Percentiles rank a stretch among this genome's conserved stretches.
Conservation (phyloP, 37 sponge, comb jelly and placozoan species). For the Ephydatia muelleri region DNA sequence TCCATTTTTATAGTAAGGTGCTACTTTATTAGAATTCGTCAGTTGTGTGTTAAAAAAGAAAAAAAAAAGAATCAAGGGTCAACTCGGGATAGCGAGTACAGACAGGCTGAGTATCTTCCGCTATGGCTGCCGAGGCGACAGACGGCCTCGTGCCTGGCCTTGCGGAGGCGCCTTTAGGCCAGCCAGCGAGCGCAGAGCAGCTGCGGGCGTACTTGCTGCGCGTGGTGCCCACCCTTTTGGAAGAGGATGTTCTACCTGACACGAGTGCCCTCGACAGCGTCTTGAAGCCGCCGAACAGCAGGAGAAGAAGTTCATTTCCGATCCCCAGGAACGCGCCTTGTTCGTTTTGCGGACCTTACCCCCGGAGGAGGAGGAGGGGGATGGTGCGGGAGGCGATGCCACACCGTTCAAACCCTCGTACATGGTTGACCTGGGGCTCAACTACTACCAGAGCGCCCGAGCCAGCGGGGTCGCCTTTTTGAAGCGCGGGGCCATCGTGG, state of each 20-base stretch:
- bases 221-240: slow-evolving; percentile 45
- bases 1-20: background rate
- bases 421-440: slow-evolving; percentile 41
- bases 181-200: slow-evolving; percentile 50
- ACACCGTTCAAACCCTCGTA: slow-evolving; percentile 15
- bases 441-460: slow-evolving; percentile 19
- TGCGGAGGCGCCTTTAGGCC: slow-evolving; percentile 10
- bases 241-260: slow-evolving; percentile 52
- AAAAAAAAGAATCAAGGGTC: background rate
- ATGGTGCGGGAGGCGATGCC: slow-evolving; percentile 24
- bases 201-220: slow-evolving; percentile 47
- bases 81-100: no score
- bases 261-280: slow-evolving; percentile 5
- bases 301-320: slow-evolving; percentile 70
- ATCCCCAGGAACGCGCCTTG: slow-evolving; percentile 68
- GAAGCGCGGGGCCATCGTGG: slow-evolving; percentile 80
- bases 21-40: background rate
- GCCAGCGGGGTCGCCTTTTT: slow-evolving; percentile 69
- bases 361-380: slow-evolving; percentile 54
- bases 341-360: slow-evolving; percentile 52
- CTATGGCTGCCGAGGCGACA: background rate
- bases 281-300: slow-evolving; percentile 10
- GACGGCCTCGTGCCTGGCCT: background rate
- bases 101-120: background rate
- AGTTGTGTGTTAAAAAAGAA: no score